A percentile compares a stretch with the other conserved stretches of the same genome.
phyloP scores from a whole-genome alignment of 2,888 invertebrate genomes.

The Dasypolia templi region DNA sequence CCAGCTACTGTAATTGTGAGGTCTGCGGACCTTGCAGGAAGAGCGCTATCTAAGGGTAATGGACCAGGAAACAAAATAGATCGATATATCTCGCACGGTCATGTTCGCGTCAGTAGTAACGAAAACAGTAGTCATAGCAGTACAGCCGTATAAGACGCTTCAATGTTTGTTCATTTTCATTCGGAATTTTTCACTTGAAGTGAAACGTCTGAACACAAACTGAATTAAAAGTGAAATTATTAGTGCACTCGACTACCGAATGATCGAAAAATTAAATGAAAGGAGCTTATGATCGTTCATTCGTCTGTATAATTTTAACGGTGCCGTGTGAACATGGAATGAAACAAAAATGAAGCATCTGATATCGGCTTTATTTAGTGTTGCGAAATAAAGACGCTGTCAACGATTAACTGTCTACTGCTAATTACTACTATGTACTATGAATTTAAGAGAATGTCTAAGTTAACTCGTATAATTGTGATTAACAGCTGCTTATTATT shows the following conservation, averaged over 20 bases:
- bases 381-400: neutral
- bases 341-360: neutral
- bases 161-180: neutral
- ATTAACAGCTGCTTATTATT: neutral
- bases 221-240: neutral
- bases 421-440: neutral
- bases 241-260: neutral
- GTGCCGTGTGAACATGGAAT: neutral
- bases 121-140: neutral
- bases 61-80: neutral
- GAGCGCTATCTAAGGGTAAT: neutral
- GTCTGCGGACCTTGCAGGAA: conserved; percentile 23
- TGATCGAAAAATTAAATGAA: neutral
- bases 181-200: neutral
- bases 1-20: conserved; percentile 32
- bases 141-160: neutral
- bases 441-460: neutral
- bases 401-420: neutral
- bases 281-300: neutral
- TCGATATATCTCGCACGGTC: neutral
- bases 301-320: too few relatives aligned
- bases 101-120: neutral
- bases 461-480: neutral
- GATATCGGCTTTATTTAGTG: neutral
- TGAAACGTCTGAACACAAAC: neutral